Percentiles rank a stretch among this genome's conserved stretches.
Conservation (phyloP, 2,113 vertebrate genomes). For the Serilophus lunatus region DNA sequence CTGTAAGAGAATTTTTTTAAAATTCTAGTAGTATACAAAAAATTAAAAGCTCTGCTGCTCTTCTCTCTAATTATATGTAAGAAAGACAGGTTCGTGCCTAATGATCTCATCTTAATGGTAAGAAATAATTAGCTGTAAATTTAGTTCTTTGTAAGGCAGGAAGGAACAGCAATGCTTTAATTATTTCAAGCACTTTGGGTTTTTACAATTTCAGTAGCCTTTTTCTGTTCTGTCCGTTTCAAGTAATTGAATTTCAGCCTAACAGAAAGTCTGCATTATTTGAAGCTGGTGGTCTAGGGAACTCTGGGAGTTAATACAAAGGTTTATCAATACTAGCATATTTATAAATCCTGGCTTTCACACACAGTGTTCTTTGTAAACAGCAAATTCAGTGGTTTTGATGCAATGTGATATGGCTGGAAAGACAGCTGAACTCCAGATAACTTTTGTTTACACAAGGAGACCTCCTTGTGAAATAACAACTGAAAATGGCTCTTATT, state of each 20-base stretch:
- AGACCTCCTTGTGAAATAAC: not conserved
- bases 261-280: not conserved
- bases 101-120: not conserved
- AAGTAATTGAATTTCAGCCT: not conserved
- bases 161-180: not conserved
- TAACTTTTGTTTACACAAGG: not conserved
- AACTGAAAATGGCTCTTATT: not conserved
- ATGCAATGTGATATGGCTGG: not conserved
- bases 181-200: not conserved
- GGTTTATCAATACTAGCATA: not conserved
- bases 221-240: not conserved
- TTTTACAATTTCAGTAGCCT: not conserved
- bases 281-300: not conserved
- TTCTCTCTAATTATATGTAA: not conserved
- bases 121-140: not conserved
- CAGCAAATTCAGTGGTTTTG: not conserved
- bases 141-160: not conserved
- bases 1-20: not conserved
- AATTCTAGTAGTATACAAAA: not conserved
- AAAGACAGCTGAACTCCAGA: not conserved
- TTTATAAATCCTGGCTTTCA: not conserved
- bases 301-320: not conserved
- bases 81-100: not conserved
- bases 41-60: not conserved
- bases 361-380: not conserved